Conservation (phyloP, 2,888 invertebrate species). For the Chorisops tibialis region DNA sequence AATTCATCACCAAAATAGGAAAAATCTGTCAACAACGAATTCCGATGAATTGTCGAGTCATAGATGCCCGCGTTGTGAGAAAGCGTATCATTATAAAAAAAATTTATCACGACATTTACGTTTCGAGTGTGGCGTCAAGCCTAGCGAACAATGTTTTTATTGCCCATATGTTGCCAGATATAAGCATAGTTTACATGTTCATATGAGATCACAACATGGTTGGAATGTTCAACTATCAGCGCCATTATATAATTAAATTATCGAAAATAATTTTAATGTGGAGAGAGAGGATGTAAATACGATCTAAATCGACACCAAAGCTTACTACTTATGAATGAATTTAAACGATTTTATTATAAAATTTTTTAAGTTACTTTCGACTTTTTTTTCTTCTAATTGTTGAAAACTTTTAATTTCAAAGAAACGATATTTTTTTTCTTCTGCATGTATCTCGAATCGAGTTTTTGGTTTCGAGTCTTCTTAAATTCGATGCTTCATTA, state of each 20-base stretch:
- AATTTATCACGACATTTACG: constrained; percentile 59
- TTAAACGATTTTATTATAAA: too few species aligned
- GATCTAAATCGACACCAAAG: too few species aligned
- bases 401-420: too few species aligned
- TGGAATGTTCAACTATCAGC: constrained; percentile 14
- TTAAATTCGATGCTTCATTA: too few species aligned
- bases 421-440: too few species aligned
- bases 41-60: constrained; percentile 34
- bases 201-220: constrained; percentile 50
- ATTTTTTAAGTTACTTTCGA: too few species aligned
- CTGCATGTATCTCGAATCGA: too few species aligned
- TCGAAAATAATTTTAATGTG: neutral
- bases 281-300: too few species aligned
- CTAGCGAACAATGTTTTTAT: constrained; percentile 56
- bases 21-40: neutral
- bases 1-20: constrained; percentile 32
- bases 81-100: constrained; percentile 58
- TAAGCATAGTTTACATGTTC: constrained; percentile 55
- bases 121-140: constrained; percentile 59
- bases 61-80: constrained; percentile 57
- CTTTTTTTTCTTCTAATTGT: too few species aligned
- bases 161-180: constrained; percentile 56
- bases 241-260: constrained; percentile 1
- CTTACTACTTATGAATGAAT: too few species aligned
- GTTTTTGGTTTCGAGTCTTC: too few species aligned